Evolutionary conservation across 2,113 vertebrate species (phyloP).

Genomic region (Nothoprocta perdicaria): DNA sequence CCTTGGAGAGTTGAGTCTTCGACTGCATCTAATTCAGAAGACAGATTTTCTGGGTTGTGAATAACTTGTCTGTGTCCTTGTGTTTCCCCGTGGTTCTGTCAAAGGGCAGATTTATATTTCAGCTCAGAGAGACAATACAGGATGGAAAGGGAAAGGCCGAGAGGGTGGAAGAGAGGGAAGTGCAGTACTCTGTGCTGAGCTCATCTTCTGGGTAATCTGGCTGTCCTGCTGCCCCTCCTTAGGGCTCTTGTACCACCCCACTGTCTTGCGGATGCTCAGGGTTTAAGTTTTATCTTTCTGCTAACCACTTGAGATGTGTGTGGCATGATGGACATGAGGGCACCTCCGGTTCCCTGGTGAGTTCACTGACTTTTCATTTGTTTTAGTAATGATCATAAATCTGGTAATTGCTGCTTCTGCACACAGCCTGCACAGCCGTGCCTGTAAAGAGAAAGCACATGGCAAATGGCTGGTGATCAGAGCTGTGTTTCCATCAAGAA

Average conservation of each 20-base stretch:
- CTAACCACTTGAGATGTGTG: neutral
- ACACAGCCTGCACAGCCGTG: neutral
- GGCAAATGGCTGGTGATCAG: neutral
- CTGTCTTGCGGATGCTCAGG: neutral
- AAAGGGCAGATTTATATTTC: neutral
- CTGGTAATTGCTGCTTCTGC: neutral
- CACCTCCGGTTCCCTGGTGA: accelerated
- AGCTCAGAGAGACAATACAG: neutral
- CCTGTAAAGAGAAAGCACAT: neutral
- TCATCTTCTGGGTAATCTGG: neutral
- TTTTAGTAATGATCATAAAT: neutral
- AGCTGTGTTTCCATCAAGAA: neutral
- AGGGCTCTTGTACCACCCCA: neutral
- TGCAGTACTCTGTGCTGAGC: neutral
- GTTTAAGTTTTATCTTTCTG: neutral
- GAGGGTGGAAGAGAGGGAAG: neutral
- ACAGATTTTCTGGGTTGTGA: conserved; percentile 29
- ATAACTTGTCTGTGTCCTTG: neutral
- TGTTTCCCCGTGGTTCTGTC: neutral
- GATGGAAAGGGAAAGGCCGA: neutral
- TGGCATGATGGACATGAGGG: accelerated
- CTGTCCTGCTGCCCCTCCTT: neutral
- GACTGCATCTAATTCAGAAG: conserved; percentile 29
- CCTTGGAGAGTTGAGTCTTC: conserved; percentile 31
- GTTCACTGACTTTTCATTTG: neutral